Conservation (phyloP, 2,888 invertebrate species). For the Sarcophaga variegata region DNA sequence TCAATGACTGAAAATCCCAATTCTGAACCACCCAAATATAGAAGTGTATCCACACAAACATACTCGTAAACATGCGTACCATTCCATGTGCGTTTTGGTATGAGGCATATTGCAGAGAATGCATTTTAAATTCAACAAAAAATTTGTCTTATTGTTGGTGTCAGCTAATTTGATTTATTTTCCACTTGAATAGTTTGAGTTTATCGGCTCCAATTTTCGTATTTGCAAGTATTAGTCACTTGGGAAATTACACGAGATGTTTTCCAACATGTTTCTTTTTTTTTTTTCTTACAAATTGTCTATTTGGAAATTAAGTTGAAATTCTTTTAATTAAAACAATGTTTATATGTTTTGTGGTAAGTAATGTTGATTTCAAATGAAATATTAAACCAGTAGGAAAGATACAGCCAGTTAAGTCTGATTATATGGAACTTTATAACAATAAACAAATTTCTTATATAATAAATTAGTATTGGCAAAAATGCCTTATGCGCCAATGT, state of each 20-base stretch:
- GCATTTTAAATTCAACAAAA: slow-evolving; percentile 54
- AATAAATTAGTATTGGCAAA: no score
- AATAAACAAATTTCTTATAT: no score
- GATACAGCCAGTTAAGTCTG: no score
- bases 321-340: slow-evolving; percentile 59
- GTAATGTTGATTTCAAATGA: no score
- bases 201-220: slow-evolving; percentile 31
- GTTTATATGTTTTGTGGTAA: not conserved
- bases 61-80: not conserved
- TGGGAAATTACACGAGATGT: slow-evolving; percentile 65
- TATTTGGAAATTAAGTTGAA: not conserved
- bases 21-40: not conserved
- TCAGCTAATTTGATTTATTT: slow-evolving; percentile 70
- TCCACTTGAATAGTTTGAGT: slow-evolving; percentile 58
- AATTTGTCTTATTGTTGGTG: slow-evolving; percentile 60
- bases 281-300: not conserved
- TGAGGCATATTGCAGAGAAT: slow-evolving; percentile 44
- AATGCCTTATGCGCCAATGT: no score
- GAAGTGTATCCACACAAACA: not conserved
- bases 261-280: not conserved
- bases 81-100: not conserved
- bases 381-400: no score
- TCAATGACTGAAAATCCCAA: not conserved
- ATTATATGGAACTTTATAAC: no score
- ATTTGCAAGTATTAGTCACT: slow-evolving; percentile 43